Percentiles rank a stretch among this genome's conserved stretches.
These are phyloP conservation scores for Oceanites oceanicus DNA, from an alignment of 2,113 vertebrate genomes.

Conservation along the genomic window DNA sequence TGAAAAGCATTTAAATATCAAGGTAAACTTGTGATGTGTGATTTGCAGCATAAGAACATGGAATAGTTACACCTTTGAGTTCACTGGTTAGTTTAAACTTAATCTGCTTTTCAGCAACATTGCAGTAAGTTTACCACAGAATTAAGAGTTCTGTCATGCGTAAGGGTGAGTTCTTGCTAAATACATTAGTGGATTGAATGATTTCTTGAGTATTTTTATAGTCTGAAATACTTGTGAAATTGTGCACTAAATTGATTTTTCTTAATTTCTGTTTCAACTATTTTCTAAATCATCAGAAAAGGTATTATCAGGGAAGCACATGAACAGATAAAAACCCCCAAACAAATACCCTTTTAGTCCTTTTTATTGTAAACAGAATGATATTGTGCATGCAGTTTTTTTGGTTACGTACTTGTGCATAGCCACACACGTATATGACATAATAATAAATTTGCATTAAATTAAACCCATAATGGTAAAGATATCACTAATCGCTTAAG, in stretches of 20 bases:
- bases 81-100: not conserved
- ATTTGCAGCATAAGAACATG: not conserved
- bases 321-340: not conserved
- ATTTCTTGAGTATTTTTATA: not conserved
- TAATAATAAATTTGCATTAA: not conserved
- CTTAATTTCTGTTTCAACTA: not conserved
- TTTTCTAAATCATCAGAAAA: not conserved
- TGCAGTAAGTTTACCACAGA: not conserved
- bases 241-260: not conserved
- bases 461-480: not conserved
- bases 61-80: not conserved
- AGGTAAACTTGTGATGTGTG: not conserved
- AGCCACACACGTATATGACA: not conserved
- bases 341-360: not conserved
- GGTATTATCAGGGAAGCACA: not conserved
- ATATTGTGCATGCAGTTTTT: not conserved
- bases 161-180: not conserved
- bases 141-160: not conserved
- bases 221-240: not conserved
- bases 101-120: not conserved
- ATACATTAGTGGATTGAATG: not conserved
- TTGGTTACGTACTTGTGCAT: not conserved
- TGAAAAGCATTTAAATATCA: not conserved
- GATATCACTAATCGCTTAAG: not conserved
- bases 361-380: not conserved